phyloP scores from a whole-genome alignment of 2,888 invertebrate genomes.

The Mesorhabditis sp. region DNA sequence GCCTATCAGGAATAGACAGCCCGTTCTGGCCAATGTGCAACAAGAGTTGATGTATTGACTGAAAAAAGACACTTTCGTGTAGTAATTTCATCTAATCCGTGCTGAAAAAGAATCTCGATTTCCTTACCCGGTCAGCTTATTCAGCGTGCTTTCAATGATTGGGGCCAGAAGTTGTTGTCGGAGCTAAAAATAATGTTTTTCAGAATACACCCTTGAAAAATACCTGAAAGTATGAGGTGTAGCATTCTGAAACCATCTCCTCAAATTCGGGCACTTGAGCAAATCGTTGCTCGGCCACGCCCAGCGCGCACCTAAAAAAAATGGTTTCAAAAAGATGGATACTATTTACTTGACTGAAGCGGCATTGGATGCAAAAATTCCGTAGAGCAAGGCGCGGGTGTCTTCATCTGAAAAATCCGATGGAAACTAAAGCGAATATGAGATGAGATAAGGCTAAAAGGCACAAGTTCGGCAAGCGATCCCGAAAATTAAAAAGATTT shows the following conservation, averaged over 20 bases:
- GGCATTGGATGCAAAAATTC: slow-evolving; percentile 54
- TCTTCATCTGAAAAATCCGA: slow-evolving; percentile 42
- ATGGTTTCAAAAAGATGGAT: slow-evolving; percentile 9
- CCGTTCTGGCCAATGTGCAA: slow-evolving; percentile 67
- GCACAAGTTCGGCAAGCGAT: no score
- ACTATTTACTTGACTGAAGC: slow-evolving; percentile 40
- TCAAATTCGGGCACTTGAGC: slow-evolving; percentile 47
- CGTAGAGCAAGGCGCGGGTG: slow-evolving; percentile 52
- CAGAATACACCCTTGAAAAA: neutral
- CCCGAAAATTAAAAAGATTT: neutral
- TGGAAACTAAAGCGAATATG: neutral
- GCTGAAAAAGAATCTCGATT: no score
- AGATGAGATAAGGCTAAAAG: neutral
- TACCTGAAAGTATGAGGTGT: slow-evolving; percentile 50
- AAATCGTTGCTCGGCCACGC: slow-evolving; percentile 50
- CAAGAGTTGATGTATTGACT: slow-evolving; percentile 45
- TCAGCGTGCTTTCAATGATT: slow-evolving; percentile 47
- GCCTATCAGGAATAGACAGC: slow-evolving; percentile 84
- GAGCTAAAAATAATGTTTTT: neutral
- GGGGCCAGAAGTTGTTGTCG: slow-evolving; percentile 46
- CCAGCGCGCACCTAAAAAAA: slow-evolving; percentile 41
- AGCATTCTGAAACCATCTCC: slow-evolving; percentile 52
- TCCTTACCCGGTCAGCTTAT: slow-evolving; percentile 29
- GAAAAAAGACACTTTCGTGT: slow-evolving; percentile 10
- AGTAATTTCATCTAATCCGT: neutral